Conservation (phyloP, 1,140 invertebrate genomes). For the Zaprionus lachaisei region DNA sequence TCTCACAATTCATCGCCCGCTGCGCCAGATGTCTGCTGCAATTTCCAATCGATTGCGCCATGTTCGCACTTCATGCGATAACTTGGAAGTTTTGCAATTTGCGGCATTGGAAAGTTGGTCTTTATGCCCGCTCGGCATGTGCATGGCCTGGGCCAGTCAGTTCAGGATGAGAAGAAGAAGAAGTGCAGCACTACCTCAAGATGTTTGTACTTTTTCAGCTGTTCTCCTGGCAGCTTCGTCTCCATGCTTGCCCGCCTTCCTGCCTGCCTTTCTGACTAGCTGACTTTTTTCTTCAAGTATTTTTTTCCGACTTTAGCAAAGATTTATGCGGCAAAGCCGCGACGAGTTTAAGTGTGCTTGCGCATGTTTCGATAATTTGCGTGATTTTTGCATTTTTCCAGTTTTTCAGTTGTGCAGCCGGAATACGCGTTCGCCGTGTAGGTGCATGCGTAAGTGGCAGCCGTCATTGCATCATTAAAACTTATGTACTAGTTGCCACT, state of each 20-base stretch:
- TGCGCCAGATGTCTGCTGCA: slow-evolving; percentile 63
- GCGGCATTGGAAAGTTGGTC: slow-evolving; percentile 77
- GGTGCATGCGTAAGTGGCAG: slow-evolving; percentile 44
- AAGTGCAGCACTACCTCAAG: slow-evolving; percentile 58
- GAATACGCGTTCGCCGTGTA: neutral
- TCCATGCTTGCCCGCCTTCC: neutral
- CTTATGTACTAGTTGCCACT: slow-evolving; percentile 68
- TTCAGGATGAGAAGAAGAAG: no score
- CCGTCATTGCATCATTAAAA: slow-evolving; percentile 74
- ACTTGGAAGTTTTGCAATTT: slow-evolving; percentile 81
- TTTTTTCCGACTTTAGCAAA: slow-evolving; percentile 60
- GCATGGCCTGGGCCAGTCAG: slow-evolving; percentile 11
- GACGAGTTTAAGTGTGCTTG: slow-evolving; percentile 70
- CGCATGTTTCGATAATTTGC: slow-evolving; percentile 83
- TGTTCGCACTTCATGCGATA: slow-evolving; percentile 81
- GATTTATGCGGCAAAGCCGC: slow-evolving; percentile 79
- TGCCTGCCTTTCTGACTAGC: slow-evolving; percentile 8
- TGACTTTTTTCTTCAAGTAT: slow-evolving; percentile 24
- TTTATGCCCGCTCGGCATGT: slow-evolving; percentile 48
- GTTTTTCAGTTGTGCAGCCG: slow-evolving; percentile 38
- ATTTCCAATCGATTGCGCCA: slow-evolving; percentile 80
- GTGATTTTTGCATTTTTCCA: slow-evolving; percentile 73
- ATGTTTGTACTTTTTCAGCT: slow-evolving; percentile 74
- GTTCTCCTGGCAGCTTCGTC: neutral
- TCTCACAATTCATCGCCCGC: slow-evolving; percentile 27